A percentile compares a stretch with the other conserved stretches of the same genome.
phyloP scores from a whole-genome alignment of 2,797 vertebrate genomes.

The Poeciliopsis presidionis region DNA sequence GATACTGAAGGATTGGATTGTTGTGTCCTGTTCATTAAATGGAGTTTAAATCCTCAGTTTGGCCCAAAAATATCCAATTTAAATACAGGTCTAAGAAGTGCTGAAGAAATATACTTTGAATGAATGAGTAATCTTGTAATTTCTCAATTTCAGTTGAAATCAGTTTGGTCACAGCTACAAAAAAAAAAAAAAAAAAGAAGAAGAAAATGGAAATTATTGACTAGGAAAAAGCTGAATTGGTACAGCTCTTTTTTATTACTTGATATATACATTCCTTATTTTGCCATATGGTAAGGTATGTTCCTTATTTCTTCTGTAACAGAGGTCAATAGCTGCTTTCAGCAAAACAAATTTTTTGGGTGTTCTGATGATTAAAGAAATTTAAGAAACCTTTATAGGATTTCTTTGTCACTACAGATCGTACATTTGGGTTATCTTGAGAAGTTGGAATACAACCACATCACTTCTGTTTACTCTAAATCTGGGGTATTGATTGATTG shows the following conservation, averaged over 20 bases:
- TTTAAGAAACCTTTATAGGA: not conserved
- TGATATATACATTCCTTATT: not conserved
- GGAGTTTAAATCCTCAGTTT: not conserved
- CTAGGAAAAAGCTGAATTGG: not conserved
- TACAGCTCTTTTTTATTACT: not conserved
- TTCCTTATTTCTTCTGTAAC: not conserved
- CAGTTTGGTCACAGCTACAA: too few relatives aligned
- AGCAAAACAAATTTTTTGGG: not conserved
- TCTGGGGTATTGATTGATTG: not conserved
- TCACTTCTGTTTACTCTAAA: not conserved
- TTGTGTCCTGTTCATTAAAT: not conserved
- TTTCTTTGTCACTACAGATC: not conserved
- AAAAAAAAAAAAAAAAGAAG: too few relatives aligned
- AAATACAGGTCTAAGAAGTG: not conserved
- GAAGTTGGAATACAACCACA: not conserved
- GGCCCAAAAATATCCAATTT: not conserved
- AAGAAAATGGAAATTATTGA: not conserved
- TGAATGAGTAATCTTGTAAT: not conserved
- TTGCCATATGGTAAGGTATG: not conserved
- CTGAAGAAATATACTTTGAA: not conserved
- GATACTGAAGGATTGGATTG: not conserved
- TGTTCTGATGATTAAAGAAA: not conserved
- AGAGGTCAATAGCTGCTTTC: not conserved
- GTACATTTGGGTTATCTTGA: not conserved
- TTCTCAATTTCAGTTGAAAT: not conserved